A percentile compares a stretch with the other conserved stretches of the same genome.
Conservation (phyloP, 2,888 invertebrate species). For the Mellilla xanthometata region DNA sequence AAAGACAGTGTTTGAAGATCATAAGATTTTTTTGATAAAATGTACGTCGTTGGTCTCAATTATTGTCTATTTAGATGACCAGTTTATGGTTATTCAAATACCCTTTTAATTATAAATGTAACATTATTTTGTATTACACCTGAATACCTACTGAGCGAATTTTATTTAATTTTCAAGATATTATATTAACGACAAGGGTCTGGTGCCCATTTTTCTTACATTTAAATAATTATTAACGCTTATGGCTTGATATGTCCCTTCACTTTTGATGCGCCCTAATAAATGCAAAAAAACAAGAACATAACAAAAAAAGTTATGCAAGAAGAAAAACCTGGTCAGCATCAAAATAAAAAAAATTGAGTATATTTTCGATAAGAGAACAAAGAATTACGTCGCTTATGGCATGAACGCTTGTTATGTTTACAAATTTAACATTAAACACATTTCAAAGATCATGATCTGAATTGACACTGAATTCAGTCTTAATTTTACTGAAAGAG, state of each 20-base stretch:
- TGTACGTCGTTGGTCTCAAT: conserved; percentile 15
- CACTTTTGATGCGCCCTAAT: conserved; percentile 1
- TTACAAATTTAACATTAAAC: too few species aligned
- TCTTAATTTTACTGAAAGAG: conserved; percentile 73
- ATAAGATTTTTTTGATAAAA: too few species aligned
- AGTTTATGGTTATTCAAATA: conserved; percentile 8
- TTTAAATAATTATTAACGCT: not conserved
- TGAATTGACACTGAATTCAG: conserved; percentile 83
- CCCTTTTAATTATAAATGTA: conserved; percentile 6
- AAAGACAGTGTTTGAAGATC: too few species aligned
- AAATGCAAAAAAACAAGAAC: too few species aligned
- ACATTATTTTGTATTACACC: not conserved
- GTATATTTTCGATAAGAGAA: too few species aligned
- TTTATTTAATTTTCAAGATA: not conserved
- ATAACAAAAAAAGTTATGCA: not conserved
- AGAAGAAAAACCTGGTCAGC: not conserved
- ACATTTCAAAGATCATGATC: conserved; percentile 34
- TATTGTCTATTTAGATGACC: conserved; percentile 21
- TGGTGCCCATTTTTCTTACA: conserved; percentile 1
- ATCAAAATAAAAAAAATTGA: too few species aligned
- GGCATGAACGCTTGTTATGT: too few species aligned
- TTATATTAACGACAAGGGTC: conserved; percentile 2
- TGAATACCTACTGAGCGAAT: not conserved
- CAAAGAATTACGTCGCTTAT: too few species aligned
- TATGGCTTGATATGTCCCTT: conserved; percentile 32